Evolutionary conservation across 1,140 invertebrate genomes (phyloP).

Genomic region (Aphaenogaster rudis): DNA sequence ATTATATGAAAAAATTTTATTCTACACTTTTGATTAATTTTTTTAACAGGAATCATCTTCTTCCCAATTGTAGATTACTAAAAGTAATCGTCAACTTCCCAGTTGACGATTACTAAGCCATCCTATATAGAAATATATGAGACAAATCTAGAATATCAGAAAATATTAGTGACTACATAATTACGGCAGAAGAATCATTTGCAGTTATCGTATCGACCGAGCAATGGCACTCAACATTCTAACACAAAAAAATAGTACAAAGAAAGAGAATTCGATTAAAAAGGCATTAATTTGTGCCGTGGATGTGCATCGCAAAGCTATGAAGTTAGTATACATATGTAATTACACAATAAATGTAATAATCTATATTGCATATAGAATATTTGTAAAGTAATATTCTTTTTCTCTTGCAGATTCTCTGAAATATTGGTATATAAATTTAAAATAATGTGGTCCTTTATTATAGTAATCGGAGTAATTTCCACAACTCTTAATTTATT

Average conservation of each 20-base stretch:
- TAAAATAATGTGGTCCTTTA: neutral
- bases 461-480: neutral
- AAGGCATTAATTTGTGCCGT: neutral
- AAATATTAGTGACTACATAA: neutral
- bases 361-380: neutral
- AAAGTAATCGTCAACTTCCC: no score
- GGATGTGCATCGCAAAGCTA: slow-evolving; percentile 27
- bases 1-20: no score
- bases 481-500: neutral
- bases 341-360: neutral
- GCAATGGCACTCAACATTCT: neutral
- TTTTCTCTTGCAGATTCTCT: neutral
- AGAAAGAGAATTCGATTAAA: neutral
- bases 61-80: no score
- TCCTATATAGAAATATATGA: no score
- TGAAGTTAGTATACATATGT: neutral
- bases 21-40: no score
- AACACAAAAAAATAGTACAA: neutral
- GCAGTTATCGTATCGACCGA: slow-evolving; percentile 22
- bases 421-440: neutral
- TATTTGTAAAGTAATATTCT: neutral
- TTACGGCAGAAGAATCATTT: neutral
- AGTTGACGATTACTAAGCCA: no score
- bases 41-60: no score
- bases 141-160: neutral